Base-by-base conservation (phyloP, 2,797 vertebrate species). In the Chelmon rostratus region DNA sequence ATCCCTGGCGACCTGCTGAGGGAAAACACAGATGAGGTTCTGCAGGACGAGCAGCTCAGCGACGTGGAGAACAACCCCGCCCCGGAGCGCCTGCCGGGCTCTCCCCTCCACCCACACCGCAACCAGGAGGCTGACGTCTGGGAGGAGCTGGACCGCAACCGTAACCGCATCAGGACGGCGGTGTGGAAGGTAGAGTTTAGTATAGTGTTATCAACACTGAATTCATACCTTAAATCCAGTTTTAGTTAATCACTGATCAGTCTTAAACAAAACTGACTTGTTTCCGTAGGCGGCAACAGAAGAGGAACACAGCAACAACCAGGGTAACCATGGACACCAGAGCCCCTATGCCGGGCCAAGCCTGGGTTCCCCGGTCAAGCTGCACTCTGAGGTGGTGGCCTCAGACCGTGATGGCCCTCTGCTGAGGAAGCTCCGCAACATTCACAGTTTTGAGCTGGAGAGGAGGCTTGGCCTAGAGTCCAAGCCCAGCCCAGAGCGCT, bases 1-100 rank as follows among this genome's bases (percentile, higher is more conserved):
- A 96, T 99, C 86, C 97, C 97, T n/a, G 98, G 97, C 67, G 98
- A 99, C 88, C 90, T 97, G 53, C 82, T 96, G 93, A 95, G 96
- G 88, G 98, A 99, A 94, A 99, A 99, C 93, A 99, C 98, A 21
- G 98, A 99, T 66, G 98, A 99, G 82, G 98, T 99, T 19, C 96
- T 99, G 90, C 97, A 97, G 91, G 98, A 98, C 63, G 98, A 99
- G 81, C 98, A 98, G 81, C 97, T 99, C 73, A 99, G 97, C 73
- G 98, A 99, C 77, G 98, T 96, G 47, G 98, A 99, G 76, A 99
- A 99, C 91, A 97, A 97, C 79, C 96, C 95, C 10, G 96, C 94
- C 40, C 97, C 96, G 0, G 98, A 97, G 40, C 88, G 89, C 44
- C 77, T 96, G 35, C 94, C 94, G 1, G 96, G 96, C 38, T 97